These are phyloP conservation scores for Cataglyphis cursor DNA, from an alignment of 2,888 invertebrate species.

Conservation along the genomic window DNA sequence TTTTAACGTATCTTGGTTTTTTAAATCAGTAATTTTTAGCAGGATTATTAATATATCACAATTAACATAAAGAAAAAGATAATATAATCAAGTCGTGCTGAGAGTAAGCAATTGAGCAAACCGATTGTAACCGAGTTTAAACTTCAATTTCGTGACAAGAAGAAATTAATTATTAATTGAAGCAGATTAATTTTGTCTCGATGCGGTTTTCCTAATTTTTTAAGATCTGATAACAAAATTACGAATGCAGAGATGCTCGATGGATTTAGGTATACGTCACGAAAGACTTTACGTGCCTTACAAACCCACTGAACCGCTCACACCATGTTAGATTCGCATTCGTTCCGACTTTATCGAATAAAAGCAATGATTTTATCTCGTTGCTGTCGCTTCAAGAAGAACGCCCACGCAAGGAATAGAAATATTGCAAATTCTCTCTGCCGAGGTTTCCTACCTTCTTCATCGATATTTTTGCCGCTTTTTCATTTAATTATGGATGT, in stretches of 20 bases:
- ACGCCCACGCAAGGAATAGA: constrained; percentile 32
- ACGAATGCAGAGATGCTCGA: neutral
- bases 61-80: neutral
- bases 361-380: constrained; percentile 45
- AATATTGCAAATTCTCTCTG: constrained; percentile 37
- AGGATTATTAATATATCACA: neutral
- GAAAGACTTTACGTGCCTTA: constrained; percentile 11
- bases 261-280: constrained; percentile 8
- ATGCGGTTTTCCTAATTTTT: neutral
- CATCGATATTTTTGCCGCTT: constrained; percentile 24
- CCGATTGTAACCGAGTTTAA: no score
- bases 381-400: constrained; percentile 29
- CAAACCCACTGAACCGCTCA: constrained; percentile 33
- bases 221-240: constrained; percentile 15
- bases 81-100: neutral
- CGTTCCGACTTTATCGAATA: constrained; percentile 42
- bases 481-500: constrained; percentile 31
- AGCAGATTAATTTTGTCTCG: neutral
- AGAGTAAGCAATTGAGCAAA: neutral
- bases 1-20: neutral
- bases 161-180: neutral
- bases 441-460: constrained; percentile 10
- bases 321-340: neutral
- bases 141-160: neutral
- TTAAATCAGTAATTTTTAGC: neutral